Evolutionary conservation across 1,140 invertebrate genomes (phyloP), one percentile per base, ranked within the genome.

Genomic region (Drosophila malerkotliana): DNA sequence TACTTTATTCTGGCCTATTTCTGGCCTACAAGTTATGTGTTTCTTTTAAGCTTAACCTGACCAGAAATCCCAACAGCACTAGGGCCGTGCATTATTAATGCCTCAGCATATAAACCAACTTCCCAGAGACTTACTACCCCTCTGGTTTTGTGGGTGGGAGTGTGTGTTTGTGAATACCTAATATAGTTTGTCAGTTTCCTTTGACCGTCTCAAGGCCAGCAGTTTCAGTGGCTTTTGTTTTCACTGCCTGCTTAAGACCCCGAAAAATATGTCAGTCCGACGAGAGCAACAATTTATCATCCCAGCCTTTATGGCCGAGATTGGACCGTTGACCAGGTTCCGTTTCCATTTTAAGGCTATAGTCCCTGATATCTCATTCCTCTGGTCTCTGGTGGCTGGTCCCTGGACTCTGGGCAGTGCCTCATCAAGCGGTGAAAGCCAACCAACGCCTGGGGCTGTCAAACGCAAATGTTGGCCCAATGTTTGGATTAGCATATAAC

Each of bases 401-500:
- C 41, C 8, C 41, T 4, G 41, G 14, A 9, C 44, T 69, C 41
- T 60, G 62, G 73, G 74, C 72, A 81, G 54, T 59, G 51, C 59
- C 69, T 80, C 75, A 69, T 68, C 73, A 66, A 53, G 69, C 62
- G 60, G 30, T 77, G 68, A 74, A 64, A 69, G 69, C 68, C 56
- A 69, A 30, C 34, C 52, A 69, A 26, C 34, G 52, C 56, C 79
- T 52, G 52, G 39, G 41, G 73, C 74, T 82, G 74, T 82, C 79
- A 82, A 78, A 82, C 57, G 49, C 79, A 78, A 82, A 69, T 82
- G 79, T 74, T 73, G 72, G 58, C 39, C 53, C 66, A 47, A 57
- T 82, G 79, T 77, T 69, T 52, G 45, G 68, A 81, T 81, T 82
- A 82, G 79, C 79, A 82, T 82, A 82, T 57, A 82, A 82, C 79